Evolutionary conservation across 2,113 vertebrate species (phyloP), one percentile per base, ranked within the genome.

Genomic region (Boleophthalmus pectinirostris): DNA sequence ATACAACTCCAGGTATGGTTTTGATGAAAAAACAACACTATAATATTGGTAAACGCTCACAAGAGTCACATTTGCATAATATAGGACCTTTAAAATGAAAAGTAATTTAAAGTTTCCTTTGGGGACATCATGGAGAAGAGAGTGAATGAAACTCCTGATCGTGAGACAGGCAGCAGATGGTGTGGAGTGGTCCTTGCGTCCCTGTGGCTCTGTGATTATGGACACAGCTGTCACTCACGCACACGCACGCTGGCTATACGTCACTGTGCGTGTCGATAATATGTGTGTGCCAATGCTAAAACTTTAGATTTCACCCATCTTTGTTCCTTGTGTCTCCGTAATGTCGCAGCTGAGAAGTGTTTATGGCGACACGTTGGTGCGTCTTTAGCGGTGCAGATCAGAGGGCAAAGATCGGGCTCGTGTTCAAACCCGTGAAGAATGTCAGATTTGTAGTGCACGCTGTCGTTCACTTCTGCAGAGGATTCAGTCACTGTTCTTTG

Each of bases 171-270:
- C 92, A 93, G 92, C 93, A 92, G 92, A 92, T 68, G 69, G 63
- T 82, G 79, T 85, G 84, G 87, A 35, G 23, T 25, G 13, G 12
- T 79, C 81, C 85, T 81, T 72, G 43, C 84, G 82, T 89, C 86
- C 82, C 75, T 70, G 81, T 81, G 88, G 77, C 53, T 83, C 83
- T 82, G 85, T 86, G 85, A 87, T 90, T 90, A 92, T 89, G 80
- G 90, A 85, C 88, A 84, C 91, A 93, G 89, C 92, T 94, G 93
- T 88, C 89, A 88, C 78, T 89, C 87, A 58, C 21, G 3, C 54
- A 57, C 85, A 63, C 84, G 71, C 77, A 61, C 69, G 71, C 49
- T 20, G 51, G 74, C 66, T 81, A 11, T 29, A 82, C 78, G 76
- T 85, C 45, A 56, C 58, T 58, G 12, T 64, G 54, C 24, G 25